Conservation (phyloP, 1,140 invertebrate species). For the Drosophila lini region DNA sequence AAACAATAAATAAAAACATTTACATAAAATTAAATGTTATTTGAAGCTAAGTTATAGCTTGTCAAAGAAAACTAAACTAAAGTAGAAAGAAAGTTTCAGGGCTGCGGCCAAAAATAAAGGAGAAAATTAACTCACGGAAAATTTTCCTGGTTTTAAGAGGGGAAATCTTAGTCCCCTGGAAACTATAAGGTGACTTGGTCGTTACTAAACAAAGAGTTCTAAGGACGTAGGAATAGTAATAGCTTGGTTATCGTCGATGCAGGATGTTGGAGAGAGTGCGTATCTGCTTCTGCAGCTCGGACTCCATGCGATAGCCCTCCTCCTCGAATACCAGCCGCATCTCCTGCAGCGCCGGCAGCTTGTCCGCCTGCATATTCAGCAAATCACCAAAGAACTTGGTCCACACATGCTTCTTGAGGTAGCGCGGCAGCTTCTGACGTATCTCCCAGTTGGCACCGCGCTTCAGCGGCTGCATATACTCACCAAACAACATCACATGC, state of each 20-base stretch:
- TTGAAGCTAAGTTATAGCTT: slow-evolving; percentile 15
- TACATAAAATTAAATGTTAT: slow-evolving; percentile 13
- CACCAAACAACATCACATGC: slow-evolving; percentile 93
- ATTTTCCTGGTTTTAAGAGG: neutral
- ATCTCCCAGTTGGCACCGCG: slow-evolving; percentile 85
- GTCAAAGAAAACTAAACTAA: slow-evolving; percentile 13
- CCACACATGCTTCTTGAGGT: slow-evolving; percentile 87
- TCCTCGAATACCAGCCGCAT: slow-evolving; percentile 88
- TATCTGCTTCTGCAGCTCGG: slow-evolving; percentile 83
- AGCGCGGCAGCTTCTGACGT: slow-evolving; percentile 86
- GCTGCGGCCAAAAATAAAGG: neutral
- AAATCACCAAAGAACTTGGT: slow-evolving; percentile 88
- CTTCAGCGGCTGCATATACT: slow-evolving; percentile 91
- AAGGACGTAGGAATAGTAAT: slow-evolving; percentile 17
- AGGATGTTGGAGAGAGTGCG: slow-evolving; percentile 81
- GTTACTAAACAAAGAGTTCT: neutral
- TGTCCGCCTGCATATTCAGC: slow-evolving; percentile 88
- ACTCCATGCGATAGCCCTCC: slow-evolving; percentile 85
- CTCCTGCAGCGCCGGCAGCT: slow-evolving; percentile 87
- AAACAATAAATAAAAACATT: slow-evolving; percentile 46
- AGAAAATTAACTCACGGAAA: neutral
- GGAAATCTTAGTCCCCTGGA: slow-evolving; percentile 1
- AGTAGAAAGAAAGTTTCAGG: neutral
- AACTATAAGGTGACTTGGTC: slow-evolving; percentile 35
- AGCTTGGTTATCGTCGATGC: slow-evolving; percentile 77